Conservation (phyloP, 2,797 vertebrate species). For the Mus minutoides region DNA sequence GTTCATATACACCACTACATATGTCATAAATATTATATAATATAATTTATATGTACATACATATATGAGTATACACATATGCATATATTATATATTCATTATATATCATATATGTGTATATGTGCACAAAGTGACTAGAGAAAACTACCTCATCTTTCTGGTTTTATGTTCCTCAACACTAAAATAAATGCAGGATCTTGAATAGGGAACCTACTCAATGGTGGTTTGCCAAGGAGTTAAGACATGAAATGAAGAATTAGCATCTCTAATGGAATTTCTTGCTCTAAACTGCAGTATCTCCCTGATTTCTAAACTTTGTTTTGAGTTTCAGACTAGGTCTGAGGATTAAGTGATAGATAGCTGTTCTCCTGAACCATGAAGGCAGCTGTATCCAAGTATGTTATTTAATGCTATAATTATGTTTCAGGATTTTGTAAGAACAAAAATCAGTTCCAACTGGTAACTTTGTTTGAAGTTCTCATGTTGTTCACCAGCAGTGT, state of each 20-base stretch:
- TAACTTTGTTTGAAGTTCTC: slow-evolving; percentile 15
- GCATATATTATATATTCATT: background rate
- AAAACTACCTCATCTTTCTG: background rate
- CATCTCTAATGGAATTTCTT: background rate
- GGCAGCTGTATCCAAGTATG: background rate
- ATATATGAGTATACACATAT: background rate
- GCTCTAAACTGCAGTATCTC: background rate
- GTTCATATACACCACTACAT: background rate
- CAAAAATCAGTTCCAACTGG: slow-evolving; percentile 27
- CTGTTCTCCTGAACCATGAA: background rate
- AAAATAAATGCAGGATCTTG: slow-evolving; percentile 18
- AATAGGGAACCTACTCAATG: background rate
- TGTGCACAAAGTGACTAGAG: background rate
- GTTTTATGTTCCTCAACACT: background rate
- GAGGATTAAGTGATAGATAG: background rate
- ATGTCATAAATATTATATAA: background rate
- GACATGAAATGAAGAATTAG: background rate
- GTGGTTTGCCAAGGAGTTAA: background rate
- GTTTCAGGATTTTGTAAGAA: slow-evolving; percentile 28
- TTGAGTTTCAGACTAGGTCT: background rate
- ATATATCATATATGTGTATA: background rate
- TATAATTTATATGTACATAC: background rate
- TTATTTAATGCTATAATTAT: background rate
- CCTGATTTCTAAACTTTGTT: slow-evolving; percentile 42
- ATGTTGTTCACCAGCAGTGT: background rate